A percentile compares a stretch with the other conserved stretches of the same genome.
Conservation (phyloP, 2,113 vertebrate genomes). For the Mus musculus region DNA sequence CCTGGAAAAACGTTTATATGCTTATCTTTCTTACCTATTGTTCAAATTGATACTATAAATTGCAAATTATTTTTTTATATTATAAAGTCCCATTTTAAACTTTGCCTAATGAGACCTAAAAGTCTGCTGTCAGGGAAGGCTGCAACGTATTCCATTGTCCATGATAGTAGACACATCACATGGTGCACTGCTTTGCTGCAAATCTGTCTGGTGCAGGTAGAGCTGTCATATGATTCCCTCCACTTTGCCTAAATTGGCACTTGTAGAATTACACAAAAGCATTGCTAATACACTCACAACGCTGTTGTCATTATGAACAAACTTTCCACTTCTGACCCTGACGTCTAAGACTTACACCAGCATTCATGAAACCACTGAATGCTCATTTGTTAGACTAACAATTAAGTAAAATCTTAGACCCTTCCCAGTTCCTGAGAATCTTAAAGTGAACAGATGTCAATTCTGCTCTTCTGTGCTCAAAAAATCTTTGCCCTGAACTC, state of each 20-base stretch:
- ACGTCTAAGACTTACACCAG: background rate
- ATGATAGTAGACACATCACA: background rate
- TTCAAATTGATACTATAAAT: background rate
- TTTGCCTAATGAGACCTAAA: background rate
- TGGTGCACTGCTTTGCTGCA: background rate
- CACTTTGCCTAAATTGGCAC: background rate
- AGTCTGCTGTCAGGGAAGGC: background rate
- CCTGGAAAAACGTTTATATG: background rate
- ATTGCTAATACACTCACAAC: background rate
- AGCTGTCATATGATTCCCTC: background rate
- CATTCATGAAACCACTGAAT: background rate
- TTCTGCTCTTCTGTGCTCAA: background rate
- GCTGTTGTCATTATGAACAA: background rate
- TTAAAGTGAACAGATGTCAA: background rate
- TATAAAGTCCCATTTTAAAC: background rate
- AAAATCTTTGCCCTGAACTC: background rate
- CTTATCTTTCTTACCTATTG: background rate
- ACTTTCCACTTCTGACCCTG: background rate
- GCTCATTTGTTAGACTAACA: background rate
- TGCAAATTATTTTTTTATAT: background rate
- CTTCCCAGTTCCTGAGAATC: background rate
- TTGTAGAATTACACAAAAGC: background rate
- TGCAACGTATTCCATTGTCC: background rate
- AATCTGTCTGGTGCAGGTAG: background rate
- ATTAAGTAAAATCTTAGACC: background rate